phyloP scores from a whole-genome alignment of 2,113 vertebrate genomes.

The Thryonomys swinderianus region DNA sequence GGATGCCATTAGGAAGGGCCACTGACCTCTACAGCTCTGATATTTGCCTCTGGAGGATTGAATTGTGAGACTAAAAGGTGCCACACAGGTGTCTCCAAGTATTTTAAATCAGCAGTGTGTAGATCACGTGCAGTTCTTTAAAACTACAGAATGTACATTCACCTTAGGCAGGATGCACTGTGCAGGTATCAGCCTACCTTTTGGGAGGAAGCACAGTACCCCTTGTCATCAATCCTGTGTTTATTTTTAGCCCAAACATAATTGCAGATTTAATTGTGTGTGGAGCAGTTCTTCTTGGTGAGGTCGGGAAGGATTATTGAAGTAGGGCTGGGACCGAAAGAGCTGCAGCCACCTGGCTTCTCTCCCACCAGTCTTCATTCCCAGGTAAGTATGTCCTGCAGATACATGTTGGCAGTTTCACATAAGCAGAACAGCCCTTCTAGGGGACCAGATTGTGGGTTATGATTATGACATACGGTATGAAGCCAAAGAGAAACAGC shows the following conservation, averaged over 20 bases:
- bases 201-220: not conserved
- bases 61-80: not conserved
- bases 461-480: not conserved
- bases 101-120: not conserved
- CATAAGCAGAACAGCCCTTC: constrained; percentile 27
- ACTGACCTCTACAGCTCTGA: not conserved
- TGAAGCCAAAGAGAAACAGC: not conserved
- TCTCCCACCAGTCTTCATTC: not conserved
- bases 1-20: not conserved
- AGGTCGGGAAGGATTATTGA: not conserved
- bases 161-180: not conserved
- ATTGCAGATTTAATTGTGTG: not conserved
- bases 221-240: not conserved
- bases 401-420: constrained; percentile 18
- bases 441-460: not conserved
- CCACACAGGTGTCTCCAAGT: not conserved
- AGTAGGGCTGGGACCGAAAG: not conserved
- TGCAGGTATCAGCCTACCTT: not conserved
- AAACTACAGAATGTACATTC: not conserved
- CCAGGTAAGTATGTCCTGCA: not conserved
- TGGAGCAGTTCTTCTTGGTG: not conserved
- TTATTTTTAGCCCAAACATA: constrained; percentile 1
- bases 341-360: not conserved
- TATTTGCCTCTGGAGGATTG: not conserved
- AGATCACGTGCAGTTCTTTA: not conserved